Evolutionary conservation across 2,888 invertebrate species (phyloP), one percentile per base, ranked within the genome.

Genomic region (Magallana nippona): DNA sequence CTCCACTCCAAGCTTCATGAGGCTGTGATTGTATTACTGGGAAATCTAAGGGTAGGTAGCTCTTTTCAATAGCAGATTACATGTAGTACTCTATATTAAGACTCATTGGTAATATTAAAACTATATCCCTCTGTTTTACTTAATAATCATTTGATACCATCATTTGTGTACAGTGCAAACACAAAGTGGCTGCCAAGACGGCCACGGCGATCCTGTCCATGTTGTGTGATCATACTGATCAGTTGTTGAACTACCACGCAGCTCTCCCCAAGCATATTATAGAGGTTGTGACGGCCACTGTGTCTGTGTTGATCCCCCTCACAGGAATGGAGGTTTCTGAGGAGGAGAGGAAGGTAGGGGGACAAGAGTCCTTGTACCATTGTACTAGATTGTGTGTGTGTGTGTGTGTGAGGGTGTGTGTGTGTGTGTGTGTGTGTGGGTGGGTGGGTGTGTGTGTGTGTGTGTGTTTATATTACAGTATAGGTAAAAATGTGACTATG

Each of bases 191-290:
- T 84, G 97, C 97, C 19, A 97, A 97, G 94, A 96, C 97, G 19
- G 97, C 97, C 3, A 96, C 97, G 91, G 97, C 98, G 93, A 96
- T 97, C 89, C 94, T 98, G 84, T 95, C 96, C 88, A 95, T 97
- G 87, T 95, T 98, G 78, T 96, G 97, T 87, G 97, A 97, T 94
- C 97, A 97, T 94, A 96, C 97, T 0, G 96, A 96, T 84, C 95
- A 96, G 83, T 95, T 98, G 80, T 95, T 97, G 88, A 95, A 95
- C 79, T 95, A 95, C 85, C 97, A 97, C 94, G 97, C 97, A 0
- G 96, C 96, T 86, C 95, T 97, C 84, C 96, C 96, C 83, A 95
- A 96, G 94, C 95, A 95, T 77, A 91, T 91, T 78, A 88, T 91
- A 56, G 89, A 91, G 88, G 90, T 90, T 58, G 89, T 90, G 71